Evolutionary conservation across 2,888 invertebrate species (phyloP), one percentile per base, ranked within the genome.

Genomic region (Drosophila fungiperda): DNA sequence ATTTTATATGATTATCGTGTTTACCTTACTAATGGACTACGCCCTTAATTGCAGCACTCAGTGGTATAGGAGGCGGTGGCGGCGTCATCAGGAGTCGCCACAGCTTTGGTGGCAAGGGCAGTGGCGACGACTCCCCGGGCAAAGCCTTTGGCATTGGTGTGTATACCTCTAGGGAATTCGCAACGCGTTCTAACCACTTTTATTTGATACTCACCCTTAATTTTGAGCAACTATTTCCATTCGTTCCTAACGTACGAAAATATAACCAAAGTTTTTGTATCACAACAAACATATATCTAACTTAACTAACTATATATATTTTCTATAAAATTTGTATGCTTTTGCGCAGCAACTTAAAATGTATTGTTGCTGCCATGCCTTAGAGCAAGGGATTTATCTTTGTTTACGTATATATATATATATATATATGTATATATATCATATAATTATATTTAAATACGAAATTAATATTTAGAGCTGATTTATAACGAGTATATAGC

Each of bases 71-170:
- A 36, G 67, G 85, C 20, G 48, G 55, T 26, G 70, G 87, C 33
- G 91, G 89, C 33, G 83, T 91, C 35, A 80, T 90, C 52, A 91
- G 94, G 35, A 91, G 91, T 78, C 93, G 94, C 23, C 95, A 95
- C 81, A 95, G 95, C 63, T 95, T 95, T 92, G 95, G 94, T 0
- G 95, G 95, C 80, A 95, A 95, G 79, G 93, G 94, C 6, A 92
- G 93, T 68, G 90, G 90, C 64, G 94, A 95, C 70, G 94, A 94
- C 68, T 94, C 94, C 26, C 92, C 93, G 0, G 94, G 96, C 59
- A 97, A 97, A 94, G 96, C 97, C 5, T 97, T 97, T 92, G 97
- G 97, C 94, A 95, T 97, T 88, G 97, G 97, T 97, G 95, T 94
- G 92, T 76, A 80, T 69, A 20, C 23, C 40, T 11, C 53, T 61